Conservation (phyloP, 2,113 vertebrate species). For the Pygoscelis adeliae region DNA sequence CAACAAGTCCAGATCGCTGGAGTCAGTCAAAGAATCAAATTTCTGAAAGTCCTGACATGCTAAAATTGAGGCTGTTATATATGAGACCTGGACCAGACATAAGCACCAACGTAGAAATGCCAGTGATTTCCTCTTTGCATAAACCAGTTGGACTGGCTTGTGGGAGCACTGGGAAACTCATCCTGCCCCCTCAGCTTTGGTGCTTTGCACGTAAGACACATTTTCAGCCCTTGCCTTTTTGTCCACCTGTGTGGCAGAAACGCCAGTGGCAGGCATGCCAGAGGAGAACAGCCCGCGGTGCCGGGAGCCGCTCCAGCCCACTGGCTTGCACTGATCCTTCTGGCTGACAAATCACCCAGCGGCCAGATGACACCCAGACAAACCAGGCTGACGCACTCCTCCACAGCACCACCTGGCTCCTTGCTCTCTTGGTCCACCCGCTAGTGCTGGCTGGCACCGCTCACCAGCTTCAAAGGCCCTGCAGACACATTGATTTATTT, state of each 20-base stretch:
- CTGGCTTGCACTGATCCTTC: neutral
- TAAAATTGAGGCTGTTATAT: neutral
- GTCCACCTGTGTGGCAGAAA: neutral
- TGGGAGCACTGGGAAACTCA: neutral
- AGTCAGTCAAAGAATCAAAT: neutral
- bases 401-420: neutral
- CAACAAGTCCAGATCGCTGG: neutral
- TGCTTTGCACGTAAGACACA: neutral
- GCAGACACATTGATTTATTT: neutral
- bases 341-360: neutral
- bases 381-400: neutral
- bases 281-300: no score
- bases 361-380: neutral
- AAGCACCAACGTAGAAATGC: neutral
- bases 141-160: neutral
- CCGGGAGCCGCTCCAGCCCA: neutral
- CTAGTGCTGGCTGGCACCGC: neutral
- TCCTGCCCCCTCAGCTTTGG: neutral
- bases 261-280: neutral
- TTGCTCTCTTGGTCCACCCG: accelerated
- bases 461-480: neutral
- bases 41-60: neutral
- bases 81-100: neutral
- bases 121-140: neutral
- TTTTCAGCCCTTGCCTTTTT: neutral